Evolutionary conservation across 2,888 invertebrate species (phyloP).

Genomic region (Drosophila maculinotata): DNA sequence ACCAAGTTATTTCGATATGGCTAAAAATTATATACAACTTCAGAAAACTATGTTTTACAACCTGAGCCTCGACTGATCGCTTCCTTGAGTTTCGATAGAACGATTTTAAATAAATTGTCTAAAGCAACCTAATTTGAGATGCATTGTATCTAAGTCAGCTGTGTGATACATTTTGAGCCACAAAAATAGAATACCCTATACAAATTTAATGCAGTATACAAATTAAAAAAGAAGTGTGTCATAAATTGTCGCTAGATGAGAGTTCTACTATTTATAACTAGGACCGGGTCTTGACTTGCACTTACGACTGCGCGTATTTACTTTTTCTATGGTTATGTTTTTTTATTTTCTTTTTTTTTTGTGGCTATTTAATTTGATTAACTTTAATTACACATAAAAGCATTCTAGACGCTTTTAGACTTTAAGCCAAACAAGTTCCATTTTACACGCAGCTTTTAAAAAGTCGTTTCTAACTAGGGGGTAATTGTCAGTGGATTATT

Average conservation of each 20-base stretch:
- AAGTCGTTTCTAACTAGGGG: conserved; percentile 33
- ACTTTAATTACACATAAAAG: conserved; percentile 73
- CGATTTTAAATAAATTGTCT: too few species aligned
- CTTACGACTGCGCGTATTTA: conserved; percentile 19
- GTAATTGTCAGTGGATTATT: conserved; percentile 11
- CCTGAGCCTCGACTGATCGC: too few species aligned
- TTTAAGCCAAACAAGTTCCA: conserved; percentile 76
- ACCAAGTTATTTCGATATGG: too few species aligned
- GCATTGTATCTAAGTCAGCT: too few species aligned
- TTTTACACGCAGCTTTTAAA: conserved; percentile 53
- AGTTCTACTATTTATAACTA: conserved; percentile 45
- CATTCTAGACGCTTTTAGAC: conserved; percentile 45
- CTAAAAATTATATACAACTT: too few species aligned
- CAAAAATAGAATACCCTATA: neutral
- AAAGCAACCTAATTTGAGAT: too few species aligned
- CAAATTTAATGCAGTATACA: neutral
- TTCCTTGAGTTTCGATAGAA: too few species aligned
- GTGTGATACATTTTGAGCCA: too few species aligned
- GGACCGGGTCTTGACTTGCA: conserved; percentile 54
- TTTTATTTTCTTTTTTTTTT: conserved; percentile 18
- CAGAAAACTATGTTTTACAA: too few species aligned
- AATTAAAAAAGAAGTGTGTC: conserved; percentile 52
- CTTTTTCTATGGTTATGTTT: neutral
- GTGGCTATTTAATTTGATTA: conserved; percentile 72
- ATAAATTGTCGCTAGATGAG: conserved; percentile 65